Evolutionary conservation across 2,113 vertebrate species (phyloP).

Genomic region (Perognathus longimembris): DNA sequence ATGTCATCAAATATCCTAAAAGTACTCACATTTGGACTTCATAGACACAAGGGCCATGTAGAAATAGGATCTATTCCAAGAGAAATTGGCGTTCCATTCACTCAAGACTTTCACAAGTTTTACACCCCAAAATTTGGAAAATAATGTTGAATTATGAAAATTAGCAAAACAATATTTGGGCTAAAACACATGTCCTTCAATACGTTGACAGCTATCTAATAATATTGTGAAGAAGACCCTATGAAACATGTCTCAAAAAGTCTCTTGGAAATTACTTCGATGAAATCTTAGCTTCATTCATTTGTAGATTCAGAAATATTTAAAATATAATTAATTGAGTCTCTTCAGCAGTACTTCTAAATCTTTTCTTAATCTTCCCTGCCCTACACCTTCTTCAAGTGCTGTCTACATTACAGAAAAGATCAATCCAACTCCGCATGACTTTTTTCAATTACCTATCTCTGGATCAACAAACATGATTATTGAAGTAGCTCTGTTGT

Average conservation of each 20-base stretch:
- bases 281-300: neutral
- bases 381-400: neutral
- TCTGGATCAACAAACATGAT: neutral
- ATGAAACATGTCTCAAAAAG: neutral
- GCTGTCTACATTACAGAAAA: neutral
- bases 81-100: slow-evolving; percentile 7
- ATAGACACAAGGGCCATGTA: neutral
- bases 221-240: neutral
- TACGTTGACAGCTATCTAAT: neutral
- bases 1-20: neutral
- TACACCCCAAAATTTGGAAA: neutral
- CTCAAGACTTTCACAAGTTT: neutral
- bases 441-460: neutral
- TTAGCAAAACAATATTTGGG: neutral
- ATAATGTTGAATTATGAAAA: slow-evolving; percentile 18
- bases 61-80: neutral
- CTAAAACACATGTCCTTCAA: neutral
- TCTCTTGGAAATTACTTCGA: neutral
- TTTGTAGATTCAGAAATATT: neutral
- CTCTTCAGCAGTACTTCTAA: neutral
- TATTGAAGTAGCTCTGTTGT: neutral
- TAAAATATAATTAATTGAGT: neutral
- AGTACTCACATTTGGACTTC: neutral
- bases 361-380: neutral
- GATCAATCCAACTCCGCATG: neutral